Evolutionary conservation across 2,113 vertebrate species (phyloP).

Genomic region (Climacteris rufus): DNA sequence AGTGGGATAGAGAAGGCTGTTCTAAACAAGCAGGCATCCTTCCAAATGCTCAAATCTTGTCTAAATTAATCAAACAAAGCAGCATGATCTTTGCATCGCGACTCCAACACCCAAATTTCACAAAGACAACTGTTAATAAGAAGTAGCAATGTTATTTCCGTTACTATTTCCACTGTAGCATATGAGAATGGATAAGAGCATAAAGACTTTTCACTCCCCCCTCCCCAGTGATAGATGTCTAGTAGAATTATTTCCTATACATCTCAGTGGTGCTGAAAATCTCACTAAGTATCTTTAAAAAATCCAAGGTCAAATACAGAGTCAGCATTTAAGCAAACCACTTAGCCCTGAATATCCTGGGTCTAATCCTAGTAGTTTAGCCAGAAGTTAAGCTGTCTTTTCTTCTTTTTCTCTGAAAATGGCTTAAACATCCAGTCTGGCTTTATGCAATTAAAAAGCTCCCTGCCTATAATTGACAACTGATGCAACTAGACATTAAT

Average conservation of each 20-base stretch:
- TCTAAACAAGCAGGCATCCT: background rate
- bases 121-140: background rate
- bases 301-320: background rate
- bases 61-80: background rate
- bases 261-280: background rate
- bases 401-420: background rate
- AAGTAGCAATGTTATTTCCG: background rate
- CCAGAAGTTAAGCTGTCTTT: background rate
- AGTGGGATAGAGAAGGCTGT: background rate
- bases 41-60: background rate
- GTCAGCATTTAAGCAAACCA: background rate
- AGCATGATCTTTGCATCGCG: background rate
- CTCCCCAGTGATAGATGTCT: background rate
- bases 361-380: background rate
- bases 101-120: background rate
- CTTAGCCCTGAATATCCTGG: background rate
- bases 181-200: background rate
- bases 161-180: fast-evolving
- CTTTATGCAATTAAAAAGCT: background rate
- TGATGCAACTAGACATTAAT: background rate
- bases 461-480: background rate
- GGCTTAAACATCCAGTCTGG: background rate
- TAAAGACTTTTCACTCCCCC: background rate
- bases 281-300: background rate
- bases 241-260: background rate